Evolutionary conservation across 2,888 invertebrate genomes (phyloP).

Genomic region (Dichetophora obliterata): DNA sequence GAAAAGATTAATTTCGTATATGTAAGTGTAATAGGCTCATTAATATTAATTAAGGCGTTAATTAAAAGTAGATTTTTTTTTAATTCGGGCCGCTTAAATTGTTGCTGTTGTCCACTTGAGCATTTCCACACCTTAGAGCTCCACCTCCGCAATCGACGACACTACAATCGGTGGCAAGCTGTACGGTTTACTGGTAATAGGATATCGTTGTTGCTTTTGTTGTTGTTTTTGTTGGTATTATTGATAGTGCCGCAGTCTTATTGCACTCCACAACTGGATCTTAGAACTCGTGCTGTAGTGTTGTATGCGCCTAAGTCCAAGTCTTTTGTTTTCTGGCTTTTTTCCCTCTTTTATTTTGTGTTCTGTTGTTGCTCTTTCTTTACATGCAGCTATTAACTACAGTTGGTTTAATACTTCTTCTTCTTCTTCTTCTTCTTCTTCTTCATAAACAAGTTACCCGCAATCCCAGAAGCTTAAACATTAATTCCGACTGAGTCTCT

Average conservation of each 20-base stretch:
- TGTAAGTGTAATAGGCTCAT: not conserved
- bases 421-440: not conserved
- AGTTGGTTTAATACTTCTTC: not conserved
- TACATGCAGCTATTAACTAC: not conserved
- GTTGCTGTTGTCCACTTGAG: not conserved
- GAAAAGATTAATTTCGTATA: too few relatives aligned
- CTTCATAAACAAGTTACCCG: not conserved
- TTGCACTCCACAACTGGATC: not conserved
- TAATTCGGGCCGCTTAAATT: not conserved
- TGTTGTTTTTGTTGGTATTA: conserved; percentile 18
- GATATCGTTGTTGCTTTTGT: conserved; percentile 23
- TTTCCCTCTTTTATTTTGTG: not conserved
- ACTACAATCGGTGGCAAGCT: not conserved
- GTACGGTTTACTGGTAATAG: conserved; percentile 20
- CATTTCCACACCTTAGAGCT: not conserved
- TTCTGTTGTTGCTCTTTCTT: not conserved
- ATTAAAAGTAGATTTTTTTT: too few relatives aligned
- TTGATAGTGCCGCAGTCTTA: not conserved
- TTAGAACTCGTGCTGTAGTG: not conserved
- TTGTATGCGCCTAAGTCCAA: not conserved
- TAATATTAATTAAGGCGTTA: not conserved
- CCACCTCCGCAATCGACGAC: not conserved
- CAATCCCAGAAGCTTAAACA: conserved; percentile 17
- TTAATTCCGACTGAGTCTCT: conserved; percentile 27
- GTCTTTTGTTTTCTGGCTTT: not conserved